These are phyloP conservation scores for Microtus ochrogaster DNA, from an alignment of 2,113 vertebrate genomes.

Conservation along the genomic window DNA sequence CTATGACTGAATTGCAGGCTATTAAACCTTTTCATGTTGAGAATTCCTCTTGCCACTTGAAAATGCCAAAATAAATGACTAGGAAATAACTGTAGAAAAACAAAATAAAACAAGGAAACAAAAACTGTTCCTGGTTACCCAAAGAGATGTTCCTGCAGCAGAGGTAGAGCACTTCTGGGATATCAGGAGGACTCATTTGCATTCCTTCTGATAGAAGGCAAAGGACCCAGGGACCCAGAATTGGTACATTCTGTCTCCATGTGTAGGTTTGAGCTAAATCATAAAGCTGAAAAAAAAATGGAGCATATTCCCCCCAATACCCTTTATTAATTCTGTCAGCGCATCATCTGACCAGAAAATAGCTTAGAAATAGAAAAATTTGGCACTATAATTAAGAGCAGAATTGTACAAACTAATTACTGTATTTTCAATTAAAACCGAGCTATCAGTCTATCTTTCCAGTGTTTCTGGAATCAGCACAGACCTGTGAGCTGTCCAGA, in stretches of 20 bases:
- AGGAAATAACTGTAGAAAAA: background rate
- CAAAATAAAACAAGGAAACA: background rate
- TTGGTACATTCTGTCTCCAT: background rate
- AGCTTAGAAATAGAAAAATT: slow-evolving; percentile 39
- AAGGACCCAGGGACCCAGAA: slow-evolving; percentile 10
- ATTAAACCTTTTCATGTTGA: background rate
- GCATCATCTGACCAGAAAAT: slow-evolving; percentile 50
- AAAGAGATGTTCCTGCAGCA: background rate
- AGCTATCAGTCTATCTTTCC: slow-evolving; percentile 14
- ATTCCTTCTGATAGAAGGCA: background rate
- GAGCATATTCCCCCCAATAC: background rate
- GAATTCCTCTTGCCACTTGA: slow-evolving; percentile 21
- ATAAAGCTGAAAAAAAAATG: background rate
- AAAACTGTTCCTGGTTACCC: background rate
- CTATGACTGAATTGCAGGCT: background rate
- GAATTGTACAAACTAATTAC: slow-evolving; percentile 62
- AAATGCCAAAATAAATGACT: background rate
- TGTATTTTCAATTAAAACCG: slow-evolving; percentile 73
- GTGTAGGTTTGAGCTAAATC: background rate
- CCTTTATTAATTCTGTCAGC: slow-evolving; percentile 53
- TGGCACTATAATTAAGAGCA: slow-evolving; percentile 62
- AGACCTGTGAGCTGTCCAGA: slow-evolving; percentile 64
- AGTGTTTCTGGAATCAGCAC: slow-evolving; percentile 65
- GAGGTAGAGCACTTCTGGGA: background rate
- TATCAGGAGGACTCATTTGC: background rate